Percentiles rank a stretch among this genome's conserved stretches.
These are phyloP conservation scores for Gymnothorax reevesii DNA, from an alignment of 2,797 vertebrate species.

Conservation along the genomic window DNA sequence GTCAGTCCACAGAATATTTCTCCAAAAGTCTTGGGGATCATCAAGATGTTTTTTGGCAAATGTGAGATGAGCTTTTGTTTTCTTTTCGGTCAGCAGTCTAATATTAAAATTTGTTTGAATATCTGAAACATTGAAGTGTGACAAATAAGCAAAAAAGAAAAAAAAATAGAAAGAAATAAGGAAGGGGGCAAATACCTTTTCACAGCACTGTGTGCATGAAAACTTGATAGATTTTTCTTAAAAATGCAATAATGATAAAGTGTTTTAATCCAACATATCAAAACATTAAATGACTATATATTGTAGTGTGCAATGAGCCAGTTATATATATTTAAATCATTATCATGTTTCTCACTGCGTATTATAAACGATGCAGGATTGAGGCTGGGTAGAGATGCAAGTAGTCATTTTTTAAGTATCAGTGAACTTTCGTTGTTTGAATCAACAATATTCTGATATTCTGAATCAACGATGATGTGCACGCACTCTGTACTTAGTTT, in stretches of 20 bases:
- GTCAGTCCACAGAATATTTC: too few species aligned
- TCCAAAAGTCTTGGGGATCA: too few species aligned
- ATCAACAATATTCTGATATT: neutral
- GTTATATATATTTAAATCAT: neutral
- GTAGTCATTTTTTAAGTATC: neutral
- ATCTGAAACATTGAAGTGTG: too few species aligned
- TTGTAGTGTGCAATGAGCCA: neutral
- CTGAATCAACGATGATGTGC: too few species aligned
- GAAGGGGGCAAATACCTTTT: too few species aligned
- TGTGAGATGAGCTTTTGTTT: too few species aligned
- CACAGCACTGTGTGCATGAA: neutral
- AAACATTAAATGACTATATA: neutral
- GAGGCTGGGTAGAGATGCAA: neutral
- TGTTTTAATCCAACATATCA: neutral
- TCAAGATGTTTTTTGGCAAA: too few species aligned
- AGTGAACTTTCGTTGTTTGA: neutral
- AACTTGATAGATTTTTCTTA: neutral
- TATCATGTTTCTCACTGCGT: neutral
- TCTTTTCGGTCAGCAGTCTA: too few species aligned
- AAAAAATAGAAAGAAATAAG: too few species aligned
- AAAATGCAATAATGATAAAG: neutral
- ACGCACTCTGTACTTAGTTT: too few species aligned
- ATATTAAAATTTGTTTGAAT: too few species aligned
- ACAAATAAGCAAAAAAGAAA: too few species aligned
- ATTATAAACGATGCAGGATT: neutral